Evolutionary conservation across 2,888 invertebrate species (phyloP).

Genomic region (Mechanitis messenoides): DNA sequence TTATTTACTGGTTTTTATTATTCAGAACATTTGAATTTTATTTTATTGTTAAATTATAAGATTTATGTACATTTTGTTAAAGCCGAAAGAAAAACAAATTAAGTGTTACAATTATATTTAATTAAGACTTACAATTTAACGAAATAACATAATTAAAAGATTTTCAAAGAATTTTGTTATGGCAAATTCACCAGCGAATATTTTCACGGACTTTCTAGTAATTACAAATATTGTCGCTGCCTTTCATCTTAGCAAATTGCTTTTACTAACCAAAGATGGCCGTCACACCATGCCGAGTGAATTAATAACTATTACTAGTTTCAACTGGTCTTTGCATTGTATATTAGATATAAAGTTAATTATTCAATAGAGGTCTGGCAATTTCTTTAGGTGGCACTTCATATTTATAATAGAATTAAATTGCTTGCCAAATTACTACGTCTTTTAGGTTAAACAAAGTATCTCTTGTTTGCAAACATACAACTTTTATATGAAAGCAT

Average conservation of each 20-base stretch:
- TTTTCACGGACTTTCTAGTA: neutral
- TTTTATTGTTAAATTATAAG: neutral
- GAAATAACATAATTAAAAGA: neutral
- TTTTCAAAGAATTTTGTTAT: conserved; percentile 1
- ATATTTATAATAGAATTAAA: too few species aligned
- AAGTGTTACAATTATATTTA: neutral
- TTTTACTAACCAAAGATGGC: neutral
- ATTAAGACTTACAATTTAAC: neutral
- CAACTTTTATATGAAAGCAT: too few species aligned
- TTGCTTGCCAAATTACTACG: too few species aligned
- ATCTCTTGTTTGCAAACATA: too few species aligned
- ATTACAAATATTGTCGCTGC: conserved; percentile 4
- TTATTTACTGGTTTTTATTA: neutral
- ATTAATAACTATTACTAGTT: neutral
- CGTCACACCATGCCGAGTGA: neutral
- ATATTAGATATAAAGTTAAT: too few species aligned
- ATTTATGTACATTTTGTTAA: too few species aligned
- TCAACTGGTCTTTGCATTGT: too few species aligned
- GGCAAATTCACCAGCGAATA: conserved; percentile 3
- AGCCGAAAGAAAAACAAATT: neutral
- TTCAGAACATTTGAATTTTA: neutral
- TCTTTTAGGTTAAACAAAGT: too few species aligned
- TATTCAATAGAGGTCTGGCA: too few species aligned
- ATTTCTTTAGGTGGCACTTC: too few species aligned
- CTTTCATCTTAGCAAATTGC: conserved; percentile 3